Evolutionary conservation across 2,888 invertebrate genomes (phyloP).

Genomic region (Callinectes sapidus): DNA sequence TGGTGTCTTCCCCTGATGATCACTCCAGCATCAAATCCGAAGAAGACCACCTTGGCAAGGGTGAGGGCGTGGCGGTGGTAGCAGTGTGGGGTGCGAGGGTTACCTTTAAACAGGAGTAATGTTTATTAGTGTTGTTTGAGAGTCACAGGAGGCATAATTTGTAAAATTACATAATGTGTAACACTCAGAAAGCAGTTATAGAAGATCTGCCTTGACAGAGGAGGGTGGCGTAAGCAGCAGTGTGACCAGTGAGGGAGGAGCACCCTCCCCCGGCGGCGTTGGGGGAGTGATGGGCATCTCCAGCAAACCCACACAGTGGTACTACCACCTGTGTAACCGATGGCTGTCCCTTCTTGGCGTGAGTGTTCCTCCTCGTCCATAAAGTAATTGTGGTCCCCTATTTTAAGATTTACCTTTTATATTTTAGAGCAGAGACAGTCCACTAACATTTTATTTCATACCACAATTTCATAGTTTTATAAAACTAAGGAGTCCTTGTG

Average conservation of each 20-base stretch:
- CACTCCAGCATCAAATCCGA: slow-evolving; percentile 73
- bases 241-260: slow-evolving; percentile 52
- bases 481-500: not conserved
- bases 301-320: slow-evolving; percentile 95
- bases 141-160: not conserved
- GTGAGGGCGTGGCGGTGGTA: slow-evolving; percentile 14
- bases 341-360: slow-evolving; percentile 95
- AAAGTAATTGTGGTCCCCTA: not conserved
- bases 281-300: slow-evolving; percentile 78
- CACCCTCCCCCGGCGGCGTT: slow-evolving; percentile 45
- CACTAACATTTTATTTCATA: not conserved
- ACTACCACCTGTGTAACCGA: slow-evolving; percentile 93
- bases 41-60: slow-evolving; percentile 53
- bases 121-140: not conserved
- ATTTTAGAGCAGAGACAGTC: not conserved
- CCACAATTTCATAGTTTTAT: not conserved
- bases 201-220: slow-evolving; percentile 42
- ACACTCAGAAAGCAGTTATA: not conserved
- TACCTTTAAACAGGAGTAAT: not conserved
- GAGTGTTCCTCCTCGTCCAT: slow-evolving; percentile 75
- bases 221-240: slow-evolving; percentile 73
- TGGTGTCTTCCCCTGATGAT: slow-evolving; percentile 77
- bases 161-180: not conserved
- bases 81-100: not conserved
- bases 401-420: not conserved